A percentile compares a stretch with the other conserved stretches of the same genome.
Evolutionary conservation across 2,888 invertebrate species (phyloP).

Genomic region (Scaptomyza caliginosa): DNA sequence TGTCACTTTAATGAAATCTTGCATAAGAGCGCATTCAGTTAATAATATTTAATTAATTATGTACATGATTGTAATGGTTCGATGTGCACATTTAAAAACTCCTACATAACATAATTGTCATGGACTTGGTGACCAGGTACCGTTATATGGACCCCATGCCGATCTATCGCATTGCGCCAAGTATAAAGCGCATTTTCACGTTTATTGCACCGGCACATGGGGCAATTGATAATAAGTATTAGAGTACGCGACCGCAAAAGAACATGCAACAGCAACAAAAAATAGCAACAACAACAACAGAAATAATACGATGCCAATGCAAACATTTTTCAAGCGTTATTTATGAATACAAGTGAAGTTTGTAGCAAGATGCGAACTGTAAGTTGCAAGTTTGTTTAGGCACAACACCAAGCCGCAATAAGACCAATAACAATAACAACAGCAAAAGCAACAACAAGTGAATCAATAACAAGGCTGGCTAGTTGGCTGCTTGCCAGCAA

Average conservation of each 20-base stretch:
- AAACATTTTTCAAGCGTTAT: constrained; percentile 77
- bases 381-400: constrained; percentile 56
- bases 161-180: constrained; percentile 16
- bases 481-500: constrained; percentile 12
- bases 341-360: constrained; percentile 74
- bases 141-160: constrained; percentile 46
- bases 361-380: constrained; percentile 25
- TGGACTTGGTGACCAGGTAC: constrained; percentile 18
- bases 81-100: constrained; percentile 16
- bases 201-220: constrained; percentile 58
- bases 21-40: too few species aligned
- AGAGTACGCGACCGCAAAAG: constrained; percentile 50
- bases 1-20: neutral
- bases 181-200: constrained; percentile 69
- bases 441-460: constrained; percentile 49
- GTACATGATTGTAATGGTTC: neutral
- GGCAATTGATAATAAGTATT: constrained; percentile 75
- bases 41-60: neutral
- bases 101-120: constrained; percentile 21
- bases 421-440: constrained; percentile 42
- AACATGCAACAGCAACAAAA: constrained; percentile 3
- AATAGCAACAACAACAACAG: neutral
- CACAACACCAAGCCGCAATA: constrained; percentile 36
- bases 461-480: constrained; percentile 67
- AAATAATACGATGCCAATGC: constrained; percentile 32